Conservation (phyloP, 2,888 invertebrate species). For the Didymodactylos carnosus region DNA sequence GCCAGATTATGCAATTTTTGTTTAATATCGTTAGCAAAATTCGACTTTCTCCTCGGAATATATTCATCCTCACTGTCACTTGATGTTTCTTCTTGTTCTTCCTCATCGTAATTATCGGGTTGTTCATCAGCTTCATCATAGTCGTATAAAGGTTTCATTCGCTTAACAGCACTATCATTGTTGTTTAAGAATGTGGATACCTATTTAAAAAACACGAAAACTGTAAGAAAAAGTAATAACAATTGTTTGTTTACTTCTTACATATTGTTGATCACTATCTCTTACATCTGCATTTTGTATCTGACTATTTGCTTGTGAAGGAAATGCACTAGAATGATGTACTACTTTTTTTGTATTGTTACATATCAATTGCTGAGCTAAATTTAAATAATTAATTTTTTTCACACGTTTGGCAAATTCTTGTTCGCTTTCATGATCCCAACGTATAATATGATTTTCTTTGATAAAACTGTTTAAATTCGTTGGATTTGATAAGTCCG, state of each 20-base stretch:
- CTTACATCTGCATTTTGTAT: no score
- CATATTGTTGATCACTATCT: no score
- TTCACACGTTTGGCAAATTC: not conserved
- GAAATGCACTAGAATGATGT: no score
- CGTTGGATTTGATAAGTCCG: not conserved
- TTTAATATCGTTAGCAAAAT: not conserved
- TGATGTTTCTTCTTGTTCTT: not conserved
- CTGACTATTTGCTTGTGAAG: no score
- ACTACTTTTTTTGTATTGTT: not conserved
- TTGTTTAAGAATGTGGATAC: no score
- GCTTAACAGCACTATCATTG: no score
- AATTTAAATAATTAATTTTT: not conserved
- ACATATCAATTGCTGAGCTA: not conserved
- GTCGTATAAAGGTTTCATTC: not conserved
- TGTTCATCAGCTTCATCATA: not conserved
- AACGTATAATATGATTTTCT: not conserved
- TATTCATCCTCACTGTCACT: not conserved
- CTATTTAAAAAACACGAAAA: no score
- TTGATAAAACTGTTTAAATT: not conserved
- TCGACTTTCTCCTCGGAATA: not conserved
- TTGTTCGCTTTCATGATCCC: not conserved
- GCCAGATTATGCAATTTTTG: not conserved
- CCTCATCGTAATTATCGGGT: not conserved
- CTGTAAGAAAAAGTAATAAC: no score
- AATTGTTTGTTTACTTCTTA: no score